These are phyloP conservation scores for Troides oblongomaculatus DNA, from an alignment of 2,888 invertebrate species.

Conservation along the genomic window DNA sequence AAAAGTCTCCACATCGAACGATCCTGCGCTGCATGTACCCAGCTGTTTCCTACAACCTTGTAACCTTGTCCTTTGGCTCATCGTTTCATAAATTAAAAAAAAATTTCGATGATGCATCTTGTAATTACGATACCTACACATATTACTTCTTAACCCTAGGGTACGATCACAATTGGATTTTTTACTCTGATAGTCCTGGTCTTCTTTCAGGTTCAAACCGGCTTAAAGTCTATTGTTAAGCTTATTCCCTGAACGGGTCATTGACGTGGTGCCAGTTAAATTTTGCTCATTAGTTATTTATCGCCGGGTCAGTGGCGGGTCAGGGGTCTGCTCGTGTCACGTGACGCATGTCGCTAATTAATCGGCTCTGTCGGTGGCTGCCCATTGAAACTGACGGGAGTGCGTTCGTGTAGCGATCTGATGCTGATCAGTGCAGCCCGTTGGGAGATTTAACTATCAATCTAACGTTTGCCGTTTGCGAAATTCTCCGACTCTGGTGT, in stretches of 20 bases:
- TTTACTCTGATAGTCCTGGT: too few relatives aligned
- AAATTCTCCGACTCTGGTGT: too few relatives aligned
- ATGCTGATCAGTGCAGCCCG: conserved; percentile 12
- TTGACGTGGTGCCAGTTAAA: conserved; percentile 4
- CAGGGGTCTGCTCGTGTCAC: conserved; percentile 26
- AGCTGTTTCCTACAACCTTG: too few relatives aligned
- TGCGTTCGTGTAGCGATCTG: conserved; percentile 16
- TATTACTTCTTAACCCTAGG: too few relatives aligned
- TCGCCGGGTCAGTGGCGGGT: conserved; percentile 6
- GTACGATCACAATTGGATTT: too few relatives aligned
- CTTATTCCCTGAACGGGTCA: neutral
- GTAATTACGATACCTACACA: too few relatives aligned
- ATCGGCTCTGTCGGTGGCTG: conserved; percentile 18
- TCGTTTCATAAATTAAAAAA: too few relatives aligned
- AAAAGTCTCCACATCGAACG: too few relatives aligned
- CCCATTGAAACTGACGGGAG: conserved; percentile 21
- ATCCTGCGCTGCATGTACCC: too few relatives aligned
- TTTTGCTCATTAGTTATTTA: conserved; percentile 23
- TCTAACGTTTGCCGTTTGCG: neutral
- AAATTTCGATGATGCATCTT: too few relatives aligned
- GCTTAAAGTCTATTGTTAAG: neutral
- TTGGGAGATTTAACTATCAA: conserved; percentile 22
- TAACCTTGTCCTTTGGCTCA: too few relatives aligned
- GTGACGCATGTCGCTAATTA: conserved; percentile 23
- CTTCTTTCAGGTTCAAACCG: neutral